Evolutionary conservation across 2,797 vertebrate genomes (phyloP).

Genomic region (Pogoniulus pusillus): DNA sequence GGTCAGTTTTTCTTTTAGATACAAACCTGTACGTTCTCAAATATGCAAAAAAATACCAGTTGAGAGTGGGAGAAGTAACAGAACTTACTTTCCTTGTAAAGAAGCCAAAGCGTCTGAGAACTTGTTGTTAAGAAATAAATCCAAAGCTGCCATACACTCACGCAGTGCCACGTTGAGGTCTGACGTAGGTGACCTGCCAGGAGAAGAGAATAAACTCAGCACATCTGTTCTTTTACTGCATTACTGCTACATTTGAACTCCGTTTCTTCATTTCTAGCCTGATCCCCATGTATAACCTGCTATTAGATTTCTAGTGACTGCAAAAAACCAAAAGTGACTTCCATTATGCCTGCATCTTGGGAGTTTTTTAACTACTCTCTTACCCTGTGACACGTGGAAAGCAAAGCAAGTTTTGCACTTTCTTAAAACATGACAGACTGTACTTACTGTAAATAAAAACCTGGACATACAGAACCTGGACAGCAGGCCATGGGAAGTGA

Average conservation of each 20-base stretch:
- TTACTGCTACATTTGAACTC: neutral
- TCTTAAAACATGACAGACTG: neutral
- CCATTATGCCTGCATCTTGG: neutral
- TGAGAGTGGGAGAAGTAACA: neutral
- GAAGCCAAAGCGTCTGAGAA: constrained; percentile 90
- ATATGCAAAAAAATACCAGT: neutral
- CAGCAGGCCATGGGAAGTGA: too few species aligned
- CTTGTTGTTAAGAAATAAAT: constrained; percentile 94
- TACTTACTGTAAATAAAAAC: neutral
- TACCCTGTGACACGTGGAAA: neutral
- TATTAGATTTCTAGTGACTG: neutral
- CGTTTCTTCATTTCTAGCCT: neutral
- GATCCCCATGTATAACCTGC: neutral
- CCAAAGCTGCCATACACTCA: constrained; percentile 93
- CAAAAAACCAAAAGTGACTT: neutral
- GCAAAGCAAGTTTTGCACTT: neutral
- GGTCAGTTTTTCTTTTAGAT: neutral
- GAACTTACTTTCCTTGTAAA: constrained; percentile 86
- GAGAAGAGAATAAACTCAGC: constrained; percentile 46
- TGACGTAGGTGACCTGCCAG: constrained; percentile 81
- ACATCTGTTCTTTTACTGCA: neutral
- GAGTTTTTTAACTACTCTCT: neutral
- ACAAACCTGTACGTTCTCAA: neutral
- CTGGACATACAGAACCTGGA: neutral
- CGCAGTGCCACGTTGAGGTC: constrained; percentile 88